Conservation (phyloP, 2,113 vertebrate genomes). For the Tenrec ecaudatus region DNA sequence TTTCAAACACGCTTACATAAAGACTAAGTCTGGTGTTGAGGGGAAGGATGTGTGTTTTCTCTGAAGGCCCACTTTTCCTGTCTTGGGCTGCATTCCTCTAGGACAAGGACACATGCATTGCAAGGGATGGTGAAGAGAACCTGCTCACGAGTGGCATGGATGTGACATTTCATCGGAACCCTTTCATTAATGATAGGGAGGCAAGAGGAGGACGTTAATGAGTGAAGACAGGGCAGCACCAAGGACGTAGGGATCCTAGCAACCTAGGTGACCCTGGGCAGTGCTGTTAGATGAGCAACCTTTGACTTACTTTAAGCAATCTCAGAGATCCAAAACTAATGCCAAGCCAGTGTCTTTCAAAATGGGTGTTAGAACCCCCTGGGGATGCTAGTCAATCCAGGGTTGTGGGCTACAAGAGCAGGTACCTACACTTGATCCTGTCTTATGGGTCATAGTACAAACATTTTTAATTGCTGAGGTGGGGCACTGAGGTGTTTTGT, state of each 20-base stretch:
- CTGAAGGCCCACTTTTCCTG: too few species aligned
- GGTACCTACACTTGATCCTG: too few species aligned
- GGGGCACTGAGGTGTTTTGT: too few species aligned
- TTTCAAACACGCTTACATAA: neutral
- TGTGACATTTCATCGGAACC: neutral
- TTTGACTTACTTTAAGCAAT: neutral
- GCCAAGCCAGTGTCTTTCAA: too few species aligned
- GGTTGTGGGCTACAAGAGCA: too few species aligned
- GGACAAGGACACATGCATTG: neutral
- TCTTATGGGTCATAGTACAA: too few species aligned
- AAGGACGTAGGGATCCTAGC: neutral
- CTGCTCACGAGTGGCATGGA: neutral
- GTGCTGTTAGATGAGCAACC: neutral
- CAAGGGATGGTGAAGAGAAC: neutral
- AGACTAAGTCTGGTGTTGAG: neutral
- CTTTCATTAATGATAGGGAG: neutral
- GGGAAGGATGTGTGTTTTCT: neutral
- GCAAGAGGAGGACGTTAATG: neutral
- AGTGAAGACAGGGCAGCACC: neutral
- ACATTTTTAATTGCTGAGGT: too few species aligned
- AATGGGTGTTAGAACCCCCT: too few species aligned
- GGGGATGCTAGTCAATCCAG: too few species aligned
- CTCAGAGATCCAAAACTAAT: neutral
- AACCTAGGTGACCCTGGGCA: neutral
- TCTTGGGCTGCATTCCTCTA: neutral